phyloP scores from a whole-genome alignment of 2,888 invertebrate genomes.

The Chalcis sispes region DNA sequence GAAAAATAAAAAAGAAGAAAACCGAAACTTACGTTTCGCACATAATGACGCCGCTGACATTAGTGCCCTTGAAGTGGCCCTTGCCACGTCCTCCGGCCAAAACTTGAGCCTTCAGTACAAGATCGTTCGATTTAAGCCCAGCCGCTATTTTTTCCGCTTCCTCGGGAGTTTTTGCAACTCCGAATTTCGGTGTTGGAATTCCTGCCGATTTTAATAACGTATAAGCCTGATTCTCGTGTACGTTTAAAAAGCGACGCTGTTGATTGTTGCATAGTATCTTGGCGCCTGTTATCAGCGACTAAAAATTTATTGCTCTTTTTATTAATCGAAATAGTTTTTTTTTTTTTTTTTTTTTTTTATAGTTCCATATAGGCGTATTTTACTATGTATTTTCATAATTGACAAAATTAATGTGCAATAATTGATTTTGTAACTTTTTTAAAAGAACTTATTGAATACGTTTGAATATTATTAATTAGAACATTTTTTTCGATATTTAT shows the following conservation, averaged over 20 bases:
- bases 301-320: neutral
- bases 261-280: neutral
- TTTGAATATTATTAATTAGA: too few relatives aligned
- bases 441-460: too few relatives aligned
- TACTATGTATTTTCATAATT: too few relatives aligned
- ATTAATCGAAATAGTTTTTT: neutral
- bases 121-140: constrained; percentile 84
- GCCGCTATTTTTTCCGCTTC: constrained; percentile 87
- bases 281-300: constrained; percentile 13
- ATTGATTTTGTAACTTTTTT: too few relatives aligned
- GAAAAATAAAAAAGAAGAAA: neutral
- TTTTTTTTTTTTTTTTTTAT: too few relatives aligned
- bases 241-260: constrained; percentile 83
- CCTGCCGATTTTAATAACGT: constrained; percentile 87
- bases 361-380: too few relatives aligned
- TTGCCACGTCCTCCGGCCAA: constrained; percentile 94
- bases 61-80: constrained; percentile 92
- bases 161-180: constrained; percentile 87
- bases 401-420: too few relatives aligned
- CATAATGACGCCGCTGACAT: constrained; percentile 94
- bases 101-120: constrained; percentile 91
- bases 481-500: too few relatives aligned
- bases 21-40: constrained; percentile 83
- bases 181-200: constrained; percentile 92
- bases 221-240: constrained; percentile 95